Base-by-base conservation (phyloP, 37 sponge, comb jelly and placozoan genomes). In the Ianthella basta region DNA sequence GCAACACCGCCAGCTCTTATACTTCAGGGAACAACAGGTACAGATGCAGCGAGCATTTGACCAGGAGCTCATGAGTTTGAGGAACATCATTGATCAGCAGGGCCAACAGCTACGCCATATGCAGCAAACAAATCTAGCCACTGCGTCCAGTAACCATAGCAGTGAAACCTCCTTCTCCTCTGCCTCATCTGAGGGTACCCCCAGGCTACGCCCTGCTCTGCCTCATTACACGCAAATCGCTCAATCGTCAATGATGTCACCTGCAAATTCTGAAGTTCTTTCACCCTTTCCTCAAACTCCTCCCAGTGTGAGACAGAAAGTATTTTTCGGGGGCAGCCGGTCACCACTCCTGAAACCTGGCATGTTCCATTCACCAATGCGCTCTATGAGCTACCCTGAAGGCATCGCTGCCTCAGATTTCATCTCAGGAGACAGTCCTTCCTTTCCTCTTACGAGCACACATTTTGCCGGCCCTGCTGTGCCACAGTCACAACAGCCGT, bases 1-100 rank as follows among this genome's bases (percentile, higher is more conserved):
- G 39, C 91, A 90, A 72, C 66, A 75, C 2, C 14, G 84, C 13
- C 83, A 80, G 82, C 86, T 89, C 14, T 27, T 60, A 25, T 33
- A 29, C 34, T 84, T 61, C 25, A 41, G 25, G 54, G 88, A 88
- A 35, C 80, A 79, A 55, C 70, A 60, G n/a, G 23, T 63, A 14
- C 38, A 32, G 23, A 70, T 89, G 57, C 66, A 87, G 57, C 70
- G 34, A 33, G 33, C 18, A 15, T 30, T 18, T 16, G 70, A n/a
- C 34, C 19, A n/a, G 29, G 78, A 41, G 78, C 16, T 75, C 41
- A 75, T 38, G 78, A 61, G 14, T 27, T 27, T 61, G 29, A 27
- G 64, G 5, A 21, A 40, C 25, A 18, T 39, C 78, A 19, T 25
- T 15, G 54, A 40, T 16, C 78, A 24, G 37, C 20, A 19, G 33